Conservation (phyloP, 2,888 invertebrate genomes). For the Margaritifera margaritifera region DNA sequence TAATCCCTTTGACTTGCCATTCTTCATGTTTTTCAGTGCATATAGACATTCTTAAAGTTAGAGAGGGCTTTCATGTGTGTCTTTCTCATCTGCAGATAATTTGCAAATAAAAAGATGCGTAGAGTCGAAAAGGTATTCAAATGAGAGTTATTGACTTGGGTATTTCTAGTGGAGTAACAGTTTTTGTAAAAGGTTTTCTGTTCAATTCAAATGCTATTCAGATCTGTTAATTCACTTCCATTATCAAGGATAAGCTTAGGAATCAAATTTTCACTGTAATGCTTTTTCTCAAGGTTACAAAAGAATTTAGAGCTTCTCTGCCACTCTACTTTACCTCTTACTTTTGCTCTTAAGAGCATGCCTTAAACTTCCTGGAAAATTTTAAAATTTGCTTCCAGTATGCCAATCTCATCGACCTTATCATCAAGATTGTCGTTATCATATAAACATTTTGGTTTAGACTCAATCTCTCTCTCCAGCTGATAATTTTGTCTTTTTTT, state of each 20-base stretch:
- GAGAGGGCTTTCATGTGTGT: neutral
- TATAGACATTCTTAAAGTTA: too few relatives aligned
- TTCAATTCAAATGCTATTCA: conserved; percentile 1
- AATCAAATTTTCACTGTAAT: neutral
- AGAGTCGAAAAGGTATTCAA: neutral
- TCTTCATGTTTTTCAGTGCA: conserved; percentile 7
- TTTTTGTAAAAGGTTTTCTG: neutral
- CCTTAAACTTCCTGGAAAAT: too few relatives aligned
- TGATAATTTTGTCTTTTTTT: too few relatives aligned
- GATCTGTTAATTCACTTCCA: neutral
- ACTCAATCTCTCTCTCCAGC: too few relatives aligned
- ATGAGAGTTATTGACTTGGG: neutral
- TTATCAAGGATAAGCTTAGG: neutral
- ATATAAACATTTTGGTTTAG: too few relatives aligned
- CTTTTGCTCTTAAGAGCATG: neutral
- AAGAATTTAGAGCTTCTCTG: neutral
- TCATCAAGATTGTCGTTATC: too few relatives aligned
- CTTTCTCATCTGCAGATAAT: conserved; percentile 3
- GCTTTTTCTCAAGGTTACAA: too few relatives aligned
- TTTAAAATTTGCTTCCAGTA: too few relatives aligned
- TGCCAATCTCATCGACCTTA: too few relatives aligned
- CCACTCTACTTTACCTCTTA: neutral
- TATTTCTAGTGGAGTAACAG: neutral
- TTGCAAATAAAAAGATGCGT: conserved; percentile 6
- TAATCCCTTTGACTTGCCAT: conserved; percentile 4